phyloP scores from a whole-genome alignment of 2,888 invertebrate species.

The Latrodectus elegans region DNA sequence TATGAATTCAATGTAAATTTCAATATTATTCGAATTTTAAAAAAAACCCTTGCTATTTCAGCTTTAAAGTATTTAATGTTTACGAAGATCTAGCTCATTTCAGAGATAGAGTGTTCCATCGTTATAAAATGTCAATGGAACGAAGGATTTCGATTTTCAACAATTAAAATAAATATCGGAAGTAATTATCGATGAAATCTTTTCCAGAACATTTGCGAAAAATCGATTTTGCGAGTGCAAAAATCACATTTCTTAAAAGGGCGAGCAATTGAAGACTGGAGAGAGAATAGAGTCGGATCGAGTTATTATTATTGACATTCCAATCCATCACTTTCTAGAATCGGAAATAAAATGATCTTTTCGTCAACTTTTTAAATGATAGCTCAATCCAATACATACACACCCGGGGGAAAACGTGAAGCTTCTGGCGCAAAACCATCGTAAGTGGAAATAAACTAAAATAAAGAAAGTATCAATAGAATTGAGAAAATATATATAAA shows the following conservation, averaged over 20 bases:
- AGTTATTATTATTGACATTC: slow-evolving; percentile 67
- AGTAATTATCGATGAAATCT: too few species aligned
- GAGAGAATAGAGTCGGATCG: slow-evolving; percentile 12
- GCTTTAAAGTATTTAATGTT: too few species aligned
- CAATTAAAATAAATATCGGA: too few species aligned
- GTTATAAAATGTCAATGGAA: too few species aligned
- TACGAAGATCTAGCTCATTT: too few species aligned
- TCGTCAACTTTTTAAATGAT: slow-evolving; percentile 68
- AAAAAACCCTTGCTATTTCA: too few species aligned
- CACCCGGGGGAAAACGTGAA: slow-evolving; percentile 49
- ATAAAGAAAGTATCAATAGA: slow-evolving; percentile 39
- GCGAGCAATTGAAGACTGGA: slow-evolving; percentile 18
- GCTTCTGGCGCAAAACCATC: slow-evolving; percentile 7
- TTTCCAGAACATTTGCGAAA: too few species aligned
- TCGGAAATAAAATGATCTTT: slow-evolving; percentile 68
- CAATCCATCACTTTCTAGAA: slow-evolving; percentile 66
- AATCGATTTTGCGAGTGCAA: too few species aligned
- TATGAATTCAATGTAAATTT: too few species aligned
- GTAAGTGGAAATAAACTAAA: slow-evolving; percentile 22
- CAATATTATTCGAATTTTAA: too few species aligned
- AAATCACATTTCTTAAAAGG: neutral
- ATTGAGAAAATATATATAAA: slow-evolving; percentile 1
- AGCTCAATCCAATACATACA: slow-evolving; percentile 61
- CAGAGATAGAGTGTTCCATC: too few species aligned
- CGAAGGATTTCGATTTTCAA: too few species aligned